Evolutionary conservation across 2,113 vertebrate genomes (phyloP).

Genomic region (Barnardius zonarius): DNA sequence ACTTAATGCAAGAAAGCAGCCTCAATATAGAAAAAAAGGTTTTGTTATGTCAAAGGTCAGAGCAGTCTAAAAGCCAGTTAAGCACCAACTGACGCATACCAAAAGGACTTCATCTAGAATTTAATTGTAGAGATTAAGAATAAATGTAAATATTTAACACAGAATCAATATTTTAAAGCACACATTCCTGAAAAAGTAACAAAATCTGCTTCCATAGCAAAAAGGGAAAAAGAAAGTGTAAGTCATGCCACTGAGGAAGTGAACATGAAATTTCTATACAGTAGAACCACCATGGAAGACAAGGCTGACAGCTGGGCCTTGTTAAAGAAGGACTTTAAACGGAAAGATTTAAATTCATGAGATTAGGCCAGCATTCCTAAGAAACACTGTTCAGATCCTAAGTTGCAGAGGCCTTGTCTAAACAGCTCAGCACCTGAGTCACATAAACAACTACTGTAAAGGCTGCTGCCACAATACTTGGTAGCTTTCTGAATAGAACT

Average conservation of each 20-base stretch:
- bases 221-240: background rate
- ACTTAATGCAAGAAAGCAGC: background rate
- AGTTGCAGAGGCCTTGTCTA: background rate
- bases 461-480: background rate
- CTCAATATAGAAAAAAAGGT: background rate
- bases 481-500: background rate
- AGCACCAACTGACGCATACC: background rate
- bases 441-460: conserved; percentile 19
- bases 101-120: background rate
- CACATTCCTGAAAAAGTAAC: background rate
- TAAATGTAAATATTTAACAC: conserved; percentile 16
- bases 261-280: background rate
- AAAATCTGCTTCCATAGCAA: background rate
- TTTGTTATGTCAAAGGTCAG: background rate
- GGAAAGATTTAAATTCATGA: conserved; percentile 18
- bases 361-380: conserved; percentile 11
- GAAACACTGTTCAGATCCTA: background rate
- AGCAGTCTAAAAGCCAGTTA: background rate
- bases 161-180: background rate
- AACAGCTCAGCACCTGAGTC: conserved; percentile 15
- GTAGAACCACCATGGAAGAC: background rate
- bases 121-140: background rate
- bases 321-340: conserved; percentile 18
- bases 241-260: background rate
- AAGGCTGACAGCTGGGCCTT: background rate